Base-by-base conservation (phyloP, 2,888 invertebrate species). In the Hypomecis atomaria region DNA sequence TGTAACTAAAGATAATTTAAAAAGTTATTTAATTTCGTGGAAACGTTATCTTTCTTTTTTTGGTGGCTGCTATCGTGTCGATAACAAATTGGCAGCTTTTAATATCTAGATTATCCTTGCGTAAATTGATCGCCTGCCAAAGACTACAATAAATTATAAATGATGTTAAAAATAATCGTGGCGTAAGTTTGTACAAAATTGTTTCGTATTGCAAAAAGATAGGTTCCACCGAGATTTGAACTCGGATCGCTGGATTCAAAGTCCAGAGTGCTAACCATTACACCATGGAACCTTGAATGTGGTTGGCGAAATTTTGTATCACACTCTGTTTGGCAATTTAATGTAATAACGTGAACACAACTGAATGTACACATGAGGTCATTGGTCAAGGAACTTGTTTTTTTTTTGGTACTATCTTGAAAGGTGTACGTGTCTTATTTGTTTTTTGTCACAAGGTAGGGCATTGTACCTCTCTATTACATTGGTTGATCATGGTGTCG, bases 191-290 rank as follows among this genome's bases (percentile, higher is more conserved):
- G 0, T 8, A 38, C 10, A 42, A 52, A 40, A 10, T 23, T 23
- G 23, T 23, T 23, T 23, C n/a, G 8, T 8, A 47, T 6, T 5
- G 47, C 67, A 70, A 70, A 72, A 73, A 72, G 67, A 49, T 4
- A 90, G 95, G 95, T 95, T 92, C 95, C 95, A 95, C 95, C 95
- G 95, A 95, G 95, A 95, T 95, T 95, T 95, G 95, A 95, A 95
- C 95, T 95, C 95, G 94, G 95, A 95, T 95, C 95, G 95, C 95
- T 95, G 95, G 95, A 95, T 95, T 95, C 95, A 95, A 94, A 95
- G 95, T 95, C 95, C 95, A 95, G 94, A 95, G 95, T 95, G 95
- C 95, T 95, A 94, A 95, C 95, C 95, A 94, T 95, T 95, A 95
- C 94, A 94, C 94, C 94, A 94, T 94, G 94, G 94, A 90, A 94